Evolutionary conservation across 1,140 invertebrate species (phyloP).

Genomic region (Heterodera schachtii): DNA sequence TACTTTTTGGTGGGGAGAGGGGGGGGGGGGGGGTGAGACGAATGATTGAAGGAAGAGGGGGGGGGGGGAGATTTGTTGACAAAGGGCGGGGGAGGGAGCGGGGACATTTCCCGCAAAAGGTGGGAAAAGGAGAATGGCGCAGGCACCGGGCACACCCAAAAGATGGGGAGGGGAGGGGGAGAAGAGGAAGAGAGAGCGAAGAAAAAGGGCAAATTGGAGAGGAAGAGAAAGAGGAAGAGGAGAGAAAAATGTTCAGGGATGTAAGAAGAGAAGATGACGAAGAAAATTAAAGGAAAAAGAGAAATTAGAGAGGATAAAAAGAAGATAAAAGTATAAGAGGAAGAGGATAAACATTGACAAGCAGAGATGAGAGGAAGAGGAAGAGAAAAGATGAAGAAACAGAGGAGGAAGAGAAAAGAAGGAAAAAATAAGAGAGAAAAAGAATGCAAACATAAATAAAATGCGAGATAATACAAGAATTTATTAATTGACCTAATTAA

Average conservation of each 20-base stretch:
- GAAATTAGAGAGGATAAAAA: too few relatives aligned
- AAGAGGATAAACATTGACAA: too few relatives aligned
- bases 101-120: slow-evolving; percentile 1
- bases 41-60: neutral
- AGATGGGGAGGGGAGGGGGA: neutral
- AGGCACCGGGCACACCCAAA: neutral
- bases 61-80: neutral
- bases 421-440: too few relatives aligned
- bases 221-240: neutral
- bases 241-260: neutral
- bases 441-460: too few relatives aligned
- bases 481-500: too few relatives aligned
- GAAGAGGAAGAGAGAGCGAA: neutral
- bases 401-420: too few relatives aligned
- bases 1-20: neutral
- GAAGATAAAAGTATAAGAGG: too few relatives aligned
- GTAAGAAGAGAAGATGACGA: too few relatives aligned
- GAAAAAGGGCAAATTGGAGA: neutral
- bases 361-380: too few relatives aligned
- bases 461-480: too few relatives aligned
- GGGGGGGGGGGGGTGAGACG: neutral
- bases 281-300: too few relatives aligned
- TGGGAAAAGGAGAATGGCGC: neutral
- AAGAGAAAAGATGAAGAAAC: too few relatives aligned
- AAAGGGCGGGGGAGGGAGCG: neutral